Base-by-base conservation (phyloP, 2,113 vertebrate species). In the Agelaius phoeniceus region DNA sequence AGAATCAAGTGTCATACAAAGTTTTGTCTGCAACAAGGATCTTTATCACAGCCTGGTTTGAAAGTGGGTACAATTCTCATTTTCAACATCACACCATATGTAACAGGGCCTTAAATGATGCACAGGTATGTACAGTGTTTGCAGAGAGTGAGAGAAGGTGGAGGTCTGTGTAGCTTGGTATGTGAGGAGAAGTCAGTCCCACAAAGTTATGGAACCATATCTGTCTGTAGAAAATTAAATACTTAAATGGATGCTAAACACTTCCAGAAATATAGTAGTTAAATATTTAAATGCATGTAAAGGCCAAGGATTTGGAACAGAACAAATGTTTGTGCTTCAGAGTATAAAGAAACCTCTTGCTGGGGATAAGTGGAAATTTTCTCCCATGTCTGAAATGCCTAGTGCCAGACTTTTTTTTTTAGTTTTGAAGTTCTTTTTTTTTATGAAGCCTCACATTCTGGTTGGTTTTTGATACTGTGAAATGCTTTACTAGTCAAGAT, bases 281-380 rank as follows among this genome's bases (percentile, higher is more conserved):
- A 91, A 93, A 78, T 89, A 68, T 76, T 79, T 82, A 73, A 89
- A 66, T 84, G 52, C 1, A 2, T 66, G 37, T 92, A 84, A 92
- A 89, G 73, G 59, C 87, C 80, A 74, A 79, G 71, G 49, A 61
- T 93, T 92, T 84, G 68, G 69, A 93, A 94, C 30, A 75, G 55
- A 74, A 43, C 14, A 51, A 71, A 77, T 65, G 54, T 90, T 84
- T 93, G 62, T 94, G 71, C 58, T 89, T 86, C 39, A 44, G 65
- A 83, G n/a, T 66, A 92, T 84, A 84, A 93, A 89, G 52, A 85
- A 84, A 90, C 19, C 59, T 93, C 68, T 89, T 93, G 27, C 16
- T 85, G 0, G 1, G 62, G 48, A 15, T 81, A 87, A 96, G 41
- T 39, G 61, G 69, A 78, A 77, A 84, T 91, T 84, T 91, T 82